Conservation (phyloP, 2,797 vertebrate species). For the Sebastes minor region DNA sequence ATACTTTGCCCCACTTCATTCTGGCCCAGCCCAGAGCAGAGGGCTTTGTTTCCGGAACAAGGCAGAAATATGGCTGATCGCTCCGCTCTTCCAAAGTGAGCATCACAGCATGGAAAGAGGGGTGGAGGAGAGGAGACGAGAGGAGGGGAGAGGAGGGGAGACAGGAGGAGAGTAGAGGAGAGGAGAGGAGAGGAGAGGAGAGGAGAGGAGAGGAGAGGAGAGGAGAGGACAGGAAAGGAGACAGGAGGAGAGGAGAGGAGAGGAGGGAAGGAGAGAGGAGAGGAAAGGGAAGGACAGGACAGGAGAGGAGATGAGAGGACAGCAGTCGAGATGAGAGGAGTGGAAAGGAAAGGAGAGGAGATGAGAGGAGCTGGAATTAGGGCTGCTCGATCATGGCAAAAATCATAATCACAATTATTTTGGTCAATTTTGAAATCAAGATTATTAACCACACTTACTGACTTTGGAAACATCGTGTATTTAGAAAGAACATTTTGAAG, state of each 20-base stretch:
- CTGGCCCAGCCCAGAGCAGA: constrained; percentile 70
- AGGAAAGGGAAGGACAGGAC: no score
- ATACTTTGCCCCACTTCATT: constrained; percentile 81
- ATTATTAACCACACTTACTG: no score
- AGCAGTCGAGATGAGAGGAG: no score
- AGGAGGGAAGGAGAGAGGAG: neutral
- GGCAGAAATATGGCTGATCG: constrained; percentile 78
- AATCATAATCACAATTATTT: no score
- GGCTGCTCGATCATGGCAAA: no score
- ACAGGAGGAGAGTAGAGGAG: neutral
- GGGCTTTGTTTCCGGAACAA: constrained; percentile 79
- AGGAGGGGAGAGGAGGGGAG: neutral
- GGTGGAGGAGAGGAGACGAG: constrained; percentile 35
- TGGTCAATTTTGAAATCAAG: no score
- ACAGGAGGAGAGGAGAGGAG: no score
- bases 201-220: neutral
- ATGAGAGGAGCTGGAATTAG: no score
- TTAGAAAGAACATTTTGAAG: no score
- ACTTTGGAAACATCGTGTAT: no score
- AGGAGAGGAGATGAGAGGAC: no score
- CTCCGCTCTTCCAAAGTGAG: constrained; percentile 77
- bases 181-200: neutral
- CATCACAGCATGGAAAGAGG: constrained; percentile 66
- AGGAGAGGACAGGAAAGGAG: neutral
- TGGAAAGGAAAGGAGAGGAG: no score